A percentile compares a stretch with the other conserved stretches of the same genome.
These are phyloP conservation scores for Cyanistes caeruleus DNA, from an alignment of 2,113 vertebrate genomes.

Conservation along the genomic window DNA sequence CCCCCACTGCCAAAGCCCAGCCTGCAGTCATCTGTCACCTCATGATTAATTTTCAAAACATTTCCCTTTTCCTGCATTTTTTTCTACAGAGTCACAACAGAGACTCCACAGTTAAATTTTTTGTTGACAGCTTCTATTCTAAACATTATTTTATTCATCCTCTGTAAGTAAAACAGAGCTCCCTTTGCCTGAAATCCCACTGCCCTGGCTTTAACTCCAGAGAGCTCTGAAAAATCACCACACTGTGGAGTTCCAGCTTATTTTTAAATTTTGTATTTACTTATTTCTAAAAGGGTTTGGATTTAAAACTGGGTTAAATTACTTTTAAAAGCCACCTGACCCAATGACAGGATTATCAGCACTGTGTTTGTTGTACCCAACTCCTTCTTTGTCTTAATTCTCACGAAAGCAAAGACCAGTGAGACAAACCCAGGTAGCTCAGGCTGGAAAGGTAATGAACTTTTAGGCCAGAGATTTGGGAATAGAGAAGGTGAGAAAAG, in stretches of 20 bases:
- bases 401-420: neutral
- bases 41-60: neutral
- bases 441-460: neutral
- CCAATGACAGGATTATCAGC: neutral
- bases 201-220: neutral
- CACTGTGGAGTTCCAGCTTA: neutral
- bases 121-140: neutral
- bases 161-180: neutral
- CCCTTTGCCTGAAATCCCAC: neutral
- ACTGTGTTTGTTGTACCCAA: neutral
- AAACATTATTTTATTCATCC: neutral
- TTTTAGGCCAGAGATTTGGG: neutral
- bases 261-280: neutral
- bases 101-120: neutral
- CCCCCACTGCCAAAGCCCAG: neutral
- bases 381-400: neutral
- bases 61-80: neutral
- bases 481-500: neutral
- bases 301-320: neutral
- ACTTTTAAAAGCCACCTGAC: neutral
- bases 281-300: neutral
- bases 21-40: neutral
- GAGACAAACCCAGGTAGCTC: neutral
- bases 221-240: neutral
- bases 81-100: neutral